A percentile compares a stretch with the other conserved stretches of the same genome.
Evolutionary conservation across 2,888 invertebrate species (phyloP).

Genomic region (Ormyrus labotus): DNA sequence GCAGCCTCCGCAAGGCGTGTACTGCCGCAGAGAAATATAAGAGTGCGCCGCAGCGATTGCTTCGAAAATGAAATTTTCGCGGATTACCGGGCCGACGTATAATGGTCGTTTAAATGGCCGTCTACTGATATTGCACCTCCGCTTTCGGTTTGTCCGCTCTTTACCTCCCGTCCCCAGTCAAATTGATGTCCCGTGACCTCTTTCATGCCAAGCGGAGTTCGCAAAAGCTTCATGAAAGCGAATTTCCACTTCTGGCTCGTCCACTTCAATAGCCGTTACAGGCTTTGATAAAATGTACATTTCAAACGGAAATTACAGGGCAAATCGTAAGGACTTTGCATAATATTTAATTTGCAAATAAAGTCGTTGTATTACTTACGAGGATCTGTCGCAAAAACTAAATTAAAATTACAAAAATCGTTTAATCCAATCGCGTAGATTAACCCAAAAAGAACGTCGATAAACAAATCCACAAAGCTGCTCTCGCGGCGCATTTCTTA

Average conservation of each 20-base stretch:
- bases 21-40: slow-evolving; percentile 8
- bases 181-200: neutral
- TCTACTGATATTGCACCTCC: slow-evolving; percentile 11
- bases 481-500: neutral
- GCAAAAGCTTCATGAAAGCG: neutral
- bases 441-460: neutral
- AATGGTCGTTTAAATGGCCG: slow-evolving; percentile 27
- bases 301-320: too few relatives aligned
- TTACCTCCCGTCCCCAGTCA: neutral
- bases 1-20: slow-evolving; percentile 2
- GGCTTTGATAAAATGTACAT: too few relatives aligned
- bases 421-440: too few relatives aligned
- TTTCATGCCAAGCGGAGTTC: neutral
- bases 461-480: neutral
- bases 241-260: too few relatives aligned
- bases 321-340: too few relatives aligned
- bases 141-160: neutral
- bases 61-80: slow-evolving; percentile 39
- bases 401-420: too few relatives aligned
- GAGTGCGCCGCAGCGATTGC: slow-evolving; percentile 9
- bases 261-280: too few relatives aligned
- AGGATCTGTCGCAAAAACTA: too few relatives aligned
- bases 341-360: too few relatives aligned
- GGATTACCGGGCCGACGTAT: slow-evolving; percentile 13
- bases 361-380: too few relatives aligned